phyloP scores from a whole-genome alignment of 1,140 invertebrate species.

The Euura lappo region DNA sequence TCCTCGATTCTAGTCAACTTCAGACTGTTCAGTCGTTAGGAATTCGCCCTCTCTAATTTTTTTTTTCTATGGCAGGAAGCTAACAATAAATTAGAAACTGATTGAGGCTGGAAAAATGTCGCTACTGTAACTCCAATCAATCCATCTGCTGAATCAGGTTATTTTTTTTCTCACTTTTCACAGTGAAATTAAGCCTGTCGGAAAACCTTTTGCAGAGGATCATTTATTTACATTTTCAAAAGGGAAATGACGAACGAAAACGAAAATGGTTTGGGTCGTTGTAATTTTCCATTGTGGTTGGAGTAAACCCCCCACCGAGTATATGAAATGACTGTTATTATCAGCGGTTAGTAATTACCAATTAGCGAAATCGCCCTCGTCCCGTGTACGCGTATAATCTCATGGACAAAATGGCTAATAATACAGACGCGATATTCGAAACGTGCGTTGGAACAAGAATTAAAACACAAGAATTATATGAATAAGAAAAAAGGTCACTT shows the following conservation, averaged over 20 bases:
- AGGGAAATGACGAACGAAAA: neutral
- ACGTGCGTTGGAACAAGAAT: neutral
- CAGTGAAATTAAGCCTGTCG: too few species aligned
- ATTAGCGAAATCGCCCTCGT: neutral
- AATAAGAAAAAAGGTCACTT: neutral
- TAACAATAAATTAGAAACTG: too few species aligned
- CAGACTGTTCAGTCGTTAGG: too few species aligned
- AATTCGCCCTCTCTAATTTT: too few species aligned
- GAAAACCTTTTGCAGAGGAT: too few species aligned
- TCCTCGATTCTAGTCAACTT: too few species aligned
- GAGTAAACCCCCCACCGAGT: neutral
- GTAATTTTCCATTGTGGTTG: neutral
- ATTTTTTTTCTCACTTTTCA: too few species aligned
- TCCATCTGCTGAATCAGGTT: too few species aligned
- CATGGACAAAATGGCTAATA: neutral
- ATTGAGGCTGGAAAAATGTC: too few species aligned
- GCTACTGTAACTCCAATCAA: too few species aligned
- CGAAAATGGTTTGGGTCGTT: neutral
- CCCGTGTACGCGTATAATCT: neutral
- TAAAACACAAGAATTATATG: neutral
- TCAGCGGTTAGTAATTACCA: conserved; percentile 5
- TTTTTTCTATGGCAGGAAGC: too few species aligned
- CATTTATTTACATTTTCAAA: neutral
- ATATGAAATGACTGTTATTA: neutral
- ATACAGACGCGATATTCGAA: neutral